Percentiles rank a stretch among this genome's conserved stretches.
phyloP scores from a whole-genome alignment of 2,113 vertebrate species.

The Bolborhynchus lineola region DNA sequence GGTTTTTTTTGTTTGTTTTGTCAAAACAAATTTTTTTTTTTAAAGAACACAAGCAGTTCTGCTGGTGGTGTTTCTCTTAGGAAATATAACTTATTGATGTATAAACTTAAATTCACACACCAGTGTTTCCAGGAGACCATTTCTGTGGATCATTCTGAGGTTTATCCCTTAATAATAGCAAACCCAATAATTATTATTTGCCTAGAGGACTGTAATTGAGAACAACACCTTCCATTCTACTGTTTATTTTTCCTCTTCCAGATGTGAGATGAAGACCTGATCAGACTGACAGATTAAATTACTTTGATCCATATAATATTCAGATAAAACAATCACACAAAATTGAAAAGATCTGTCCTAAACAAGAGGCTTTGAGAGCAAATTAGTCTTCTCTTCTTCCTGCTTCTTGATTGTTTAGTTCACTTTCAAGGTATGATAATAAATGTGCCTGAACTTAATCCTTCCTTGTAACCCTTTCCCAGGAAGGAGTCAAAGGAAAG shows the following conservation, averaged over 20 bases:
- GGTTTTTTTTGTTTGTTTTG: no score
- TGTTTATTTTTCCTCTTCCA: conserved; percentile 43
- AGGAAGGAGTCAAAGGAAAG: not conserved
- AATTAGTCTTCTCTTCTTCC: conserved; percentile 21
- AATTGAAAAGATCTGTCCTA: conserved; percentile 54
- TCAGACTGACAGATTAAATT: conserved; percentile 27
- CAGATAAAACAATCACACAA: conserved; percentile 15
- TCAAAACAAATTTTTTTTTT: no score
- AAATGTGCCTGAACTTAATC: not conserved
- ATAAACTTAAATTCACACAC: not conserved
- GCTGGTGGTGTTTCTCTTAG: not conserved
- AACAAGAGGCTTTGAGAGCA: conserved; percentile 16
- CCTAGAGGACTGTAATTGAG: conserved; percentile 43
- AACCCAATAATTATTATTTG: conserved; percentile 25
- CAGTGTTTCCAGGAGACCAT: not conserved
- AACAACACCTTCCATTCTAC: conserved; percentile 37
- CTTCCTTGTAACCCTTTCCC: not conserved
- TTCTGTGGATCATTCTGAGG: not conserved
- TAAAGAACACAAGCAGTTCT: not conserved
- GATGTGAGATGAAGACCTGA: conserved; percentile 25
- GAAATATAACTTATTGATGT: not conserved
- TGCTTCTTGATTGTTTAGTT: conserved; percentile 21
- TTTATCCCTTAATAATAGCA: conserved; percentile 15
- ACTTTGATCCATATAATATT: conserved; percentile 39
- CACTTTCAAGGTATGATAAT: conserved; percentile 23